phyloP scores from a whole-genome alignment of 1,140 invertebrate species.

The Orchesella cincta region DNA sequence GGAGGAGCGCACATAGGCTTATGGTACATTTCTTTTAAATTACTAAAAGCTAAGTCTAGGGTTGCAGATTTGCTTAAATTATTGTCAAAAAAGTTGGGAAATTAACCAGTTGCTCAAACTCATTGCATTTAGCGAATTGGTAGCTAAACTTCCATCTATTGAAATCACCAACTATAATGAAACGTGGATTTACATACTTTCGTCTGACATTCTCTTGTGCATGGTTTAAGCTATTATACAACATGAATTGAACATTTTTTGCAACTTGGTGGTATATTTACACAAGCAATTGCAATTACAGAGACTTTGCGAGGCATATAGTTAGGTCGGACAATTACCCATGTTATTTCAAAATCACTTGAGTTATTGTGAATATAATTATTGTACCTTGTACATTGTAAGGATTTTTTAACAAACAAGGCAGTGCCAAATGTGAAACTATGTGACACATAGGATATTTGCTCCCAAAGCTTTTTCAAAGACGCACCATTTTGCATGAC shows the following conservation, averaged over 20 bases:
- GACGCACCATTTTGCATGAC: too few species aligned
- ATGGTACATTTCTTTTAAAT: neutral
- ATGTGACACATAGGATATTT: too few species aligned
- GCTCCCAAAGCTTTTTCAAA: too few species aligned
- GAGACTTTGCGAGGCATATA: neutral
- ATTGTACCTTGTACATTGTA: neutral
- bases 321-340: neutral
- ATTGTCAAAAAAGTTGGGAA: constrained; percentile 4
- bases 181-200: neutral
- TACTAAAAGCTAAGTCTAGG: neutral
- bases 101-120: neutral
- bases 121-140: neutral
- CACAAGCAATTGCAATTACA: constrained; percentile 13
- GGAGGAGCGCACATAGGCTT: neutral
- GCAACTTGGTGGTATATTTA: neutral
- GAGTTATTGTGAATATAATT: constrained; percentile 1
- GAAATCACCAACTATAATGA: constrained; percentile 1
- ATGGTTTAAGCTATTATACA: neutral
- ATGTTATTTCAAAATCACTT: neutral
- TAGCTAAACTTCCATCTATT: constrained; percentile 5
- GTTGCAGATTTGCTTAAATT: neutral
- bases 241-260: neutral
- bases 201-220: neutral
- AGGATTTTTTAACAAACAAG: neutral
- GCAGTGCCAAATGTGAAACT: too few species aligned